phyloP scores from a whole-genome alignment of 2,888 invertebrate genomes.

The Noctua pronuba region DNA sequence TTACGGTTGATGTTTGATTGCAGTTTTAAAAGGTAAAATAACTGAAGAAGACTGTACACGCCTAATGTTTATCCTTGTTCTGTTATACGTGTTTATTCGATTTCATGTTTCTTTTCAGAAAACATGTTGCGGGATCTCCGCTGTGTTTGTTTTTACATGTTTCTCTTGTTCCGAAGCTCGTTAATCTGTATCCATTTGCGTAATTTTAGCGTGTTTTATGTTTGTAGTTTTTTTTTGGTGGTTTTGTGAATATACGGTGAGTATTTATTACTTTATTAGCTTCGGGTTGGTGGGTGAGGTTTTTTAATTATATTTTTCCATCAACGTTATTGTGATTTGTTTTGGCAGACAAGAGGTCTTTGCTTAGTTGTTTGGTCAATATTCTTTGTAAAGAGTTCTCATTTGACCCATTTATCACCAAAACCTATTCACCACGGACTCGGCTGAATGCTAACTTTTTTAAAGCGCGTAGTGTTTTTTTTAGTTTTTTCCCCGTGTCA shows the following conservation, averaged over 20 bases:
- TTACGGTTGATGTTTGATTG: background rate
- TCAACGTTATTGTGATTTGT: background rate
- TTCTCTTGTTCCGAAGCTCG: slow-evolving; percentile 32
- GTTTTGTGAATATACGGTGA: slow-evolving; percentile 10
- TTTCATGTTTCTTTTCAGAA: slow-evolving; percentile 41
- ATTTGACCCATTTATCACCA: no score
- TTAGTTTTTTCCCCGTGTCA: no score
- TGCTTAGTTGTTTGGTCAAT: background rate
- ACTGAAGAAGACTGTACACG: background rate
- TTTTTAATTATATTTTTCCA: background rate
- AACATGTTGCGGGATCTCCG: slow-evolving; percentile 43
- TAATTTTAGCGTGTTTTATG: slow-evolving; percentile 23
- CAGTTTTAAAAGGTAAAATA: background rate
- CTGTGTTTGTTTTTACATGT: slow-evolving; percentile 49
- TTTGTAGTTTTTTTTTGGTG: slow-evolving; percentile 7
- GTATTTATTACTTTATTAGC: slow-evolving; percentile 19
- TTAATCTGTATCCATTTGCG: slow-evolving; percentile 38
- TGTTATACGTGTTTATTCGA: slow-evolving; percentile 25
- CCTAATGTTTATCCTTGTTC: slow-evolving; percentile 14
- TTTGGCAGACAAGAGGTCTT: background rate
- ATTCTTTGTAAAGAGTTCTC: no score
- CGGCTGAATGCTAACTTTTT: no score
- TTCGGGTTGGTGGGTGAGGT: background rate
- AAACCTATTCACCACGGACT: no score
- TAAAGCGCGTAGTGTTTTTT: no score